Evolutionary conservation across 2,113 vertebrate species (phyloP).

Genomic region (Brachypteracias leptosomus): DNA sequence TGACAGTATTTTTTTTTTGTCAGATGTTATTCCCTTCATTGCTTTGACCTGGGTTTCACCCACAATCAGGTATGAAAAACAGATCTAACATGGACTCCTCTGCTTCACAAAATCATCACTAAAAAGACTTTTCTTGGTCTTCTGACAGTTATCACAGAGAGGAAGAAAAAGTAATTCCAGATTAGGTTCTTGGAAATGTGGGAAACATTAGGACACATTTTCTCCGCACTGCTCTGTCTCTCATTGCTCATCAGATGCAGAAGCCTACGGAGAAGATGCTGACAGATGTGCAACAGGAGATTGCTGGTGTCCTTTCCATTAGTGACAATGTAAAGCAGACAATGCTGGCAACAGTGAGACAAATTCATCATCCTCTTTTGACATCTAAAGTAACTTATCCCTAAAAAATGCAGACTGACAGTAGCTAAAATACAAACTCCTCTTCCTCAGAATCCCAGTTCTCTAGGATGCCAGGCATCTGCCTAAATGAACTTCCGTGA

Average conservation of each 20-base stretch:
- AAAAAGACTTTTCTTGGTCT: background rate
- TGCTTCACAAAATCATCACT: background rate
- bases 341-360: background rate
- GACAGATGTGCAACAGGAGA: background rate
- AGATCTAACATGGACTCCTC: background rate
- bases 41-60: background rate
- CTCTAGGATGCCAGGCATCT: background rate
- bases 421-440: background rate
- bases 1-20: background rate
- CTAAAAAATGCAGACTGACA: background rate
- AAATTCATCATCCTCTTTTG: background rate
- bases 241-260: background rate
- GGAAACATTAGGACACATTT: background rate
- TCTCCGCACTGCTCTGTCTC: background rate
- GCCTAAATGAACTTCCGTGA: background rate
- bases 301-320: background rate
- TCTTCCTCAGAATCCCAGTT: background rate
- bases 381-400: background rate
- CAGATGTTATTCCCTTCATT: background rate
- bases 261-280: background rate
- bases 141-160: background rate
- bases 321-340: background rate
- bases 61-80: background rate
- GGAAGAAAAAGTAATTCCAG: background rate
- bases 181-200: background rate